Evolutionary conservation across 37 sponge, comb jelly and placozoan genomes (phyloP), one percentile per base, ranked within the genome.

Genomic region (Halichondria panicea): DNA sequence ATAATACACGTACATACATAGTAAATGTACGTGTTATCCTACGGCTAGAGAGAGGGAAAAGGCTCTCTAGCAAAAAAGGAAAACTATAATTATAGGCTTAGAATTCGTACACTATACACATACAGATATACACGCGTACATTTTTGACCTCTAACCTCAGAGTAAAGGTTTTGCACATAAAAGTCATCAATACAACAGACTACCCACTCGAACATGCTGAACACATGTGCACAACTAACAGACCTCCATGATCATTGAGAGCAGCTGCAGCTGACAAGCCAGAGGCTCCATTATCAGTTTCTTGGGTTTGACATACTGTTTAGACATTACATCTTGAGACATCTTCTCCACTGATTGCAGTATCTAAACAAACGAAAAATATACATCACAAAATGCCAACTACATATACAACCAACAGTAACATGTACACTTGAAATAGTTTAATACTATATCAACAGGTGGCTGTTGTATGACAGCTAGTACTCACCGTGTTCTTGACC

Each of bases 171-270:
- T n/a, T n/a, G 18, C 53, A 50, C 53, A 50, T 18, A 50, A n/a
- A 18, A 50, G 53, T 50, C 12, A 50, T 50, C 12, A 12, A 50
- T 18, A 50, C 53, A 50, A 12, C 12, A 50, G 12, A 50, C 53
- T 19, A 18, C 53, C 12, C 53, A 76, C n/a, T 27, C 82, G 88
- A 77, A 87, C 76, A 28, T 87, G 77, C 88, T 87, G 43, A 4
- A 58, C 0, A 58, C 3, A 22, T 12, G 59, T n/a, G n/a, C n/a
- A n/a, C n/a, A n/a, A 27, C 2, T 55, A 27, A 4, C 22, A 9
- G 63, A 78, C 86, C 68, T 91, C 87, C 66, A 86, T 69, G 12
- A 77, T 43, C 41, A 86, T 78, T 24, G 87, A 71, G 53, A 86
- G 52, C 55, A 91, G 78, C 41, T 77, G 87, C 5, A 90, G 37